Evolutionary conservation across 2,888 invertebrate species (phyloP).

Genomic region (Ichneumon xanthorius): DNA sequence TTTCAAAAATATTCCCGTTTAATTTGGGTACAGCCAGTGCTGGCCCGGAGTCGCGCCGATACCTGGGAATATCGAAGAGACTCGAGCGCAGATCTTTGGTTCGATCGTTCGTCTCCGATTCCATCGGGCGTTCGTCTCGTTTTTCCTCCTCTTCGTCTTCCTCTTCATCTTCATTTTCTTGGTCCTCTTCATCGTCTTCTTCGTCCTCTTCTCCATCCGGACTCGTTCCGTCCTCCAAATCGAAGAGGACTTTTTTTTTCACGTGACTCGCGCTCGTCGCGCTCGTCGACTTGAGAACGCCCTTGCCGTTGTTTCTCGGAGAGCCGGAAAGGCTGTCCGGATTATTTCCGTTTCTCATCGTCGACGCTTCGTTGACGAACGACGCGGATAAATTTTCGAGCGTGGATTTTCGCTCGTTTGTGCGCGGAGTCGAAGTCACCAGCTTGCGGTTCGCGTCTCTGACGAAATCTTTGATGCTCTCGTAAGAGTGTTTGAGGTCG

Average conservation of each 20-base stretch:
- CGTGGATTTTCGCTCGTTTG: constrained; percentile 63
- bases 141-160: constrained; percentile 20
- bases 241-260: constrained; percentile 89
- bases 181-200: constrained; percentile 74
- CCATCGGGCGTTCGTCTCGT: constrained; percentile 5
- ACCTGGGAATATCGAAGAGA: constrained; percentile 87
- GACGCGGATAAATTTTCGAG: constrained; percentile 63
- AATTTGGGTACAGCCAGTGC: too few relatives aligned
- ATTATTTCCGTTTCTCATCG: constrained; percentile 61
- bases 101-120: constrained; percentile 60
- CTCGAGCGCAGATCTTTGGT: constrained; percentile 84
- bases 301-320: constrained; percentile 84
- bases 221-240: constrained; percentile 82
- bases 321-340: constrained; percentile 71
- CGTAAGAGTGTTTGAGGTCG: constrained; percentile 71
- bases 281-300: constrained; percentile 87
- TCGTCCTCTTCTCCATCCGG: constrained; percentile 62
- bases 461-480: constrained; percentile 75
- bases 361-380: constrained; percentile 3
- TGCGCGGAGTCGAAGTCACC: constrained; percentile 73
- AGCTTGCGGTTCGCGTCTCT: constrained; percentile 62
- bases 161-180: neutral
- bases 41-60: constrained; percentile 26
- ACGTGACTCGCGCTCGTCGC: constrained; percentile 86
- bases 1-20: too few relatives aligned